These are phyloP conservation scores for Calliopum simillimum DNA, from an alignment of 2,888 invertebrate genomes.

Conservation along the genomic window DNA sequence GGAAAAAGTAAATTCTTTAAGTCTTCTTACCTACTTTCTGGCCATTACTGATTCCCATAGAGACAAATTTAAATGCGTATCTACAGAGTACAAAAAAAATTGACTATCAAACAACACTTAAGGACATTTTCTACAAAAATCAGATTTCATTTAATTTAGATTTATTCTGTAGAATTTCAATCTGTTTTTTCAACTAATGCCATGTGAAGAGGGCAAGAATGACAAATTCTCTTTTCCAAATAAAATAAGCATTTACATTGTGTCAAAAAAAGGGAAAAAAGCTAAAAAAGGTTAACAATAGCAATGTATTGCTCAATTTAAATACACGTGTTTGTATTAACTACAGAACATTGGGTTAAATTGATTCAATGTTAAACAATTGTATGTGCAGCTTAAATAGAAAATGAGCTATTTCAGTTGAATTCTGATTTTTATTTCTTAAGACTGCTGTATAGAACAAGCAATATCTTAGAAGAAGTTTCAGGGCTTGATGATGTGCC, in stretches of 20 bases:
- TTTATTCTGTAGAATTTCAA: not conserved
- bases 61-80: too few relatives aligned
- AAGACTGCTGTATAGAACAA: too few relatives aligned
- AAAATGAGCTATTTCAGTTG: too few relatives aligned
- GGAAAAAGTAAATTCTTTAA: not conserved
- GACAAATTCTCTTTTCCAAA: not conserved
- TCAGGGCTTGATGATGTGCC: too few relatives aligned
- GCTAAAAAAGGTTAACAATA: not conserved
- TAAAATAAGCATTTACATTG: not conserved
- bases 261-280: not conserved
- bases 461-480: too few relatives aligned
- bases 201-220: constrained; percentile 4
- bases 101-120: too few relatives aligned
- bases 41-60: too few relatives aligned
- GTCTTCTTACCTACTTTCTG: too few relatives aligned
- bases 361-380: not conserved
- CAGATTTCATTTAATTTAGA: not conserved
- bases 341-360: not conserved
- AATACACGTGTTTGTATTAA: not conserved
- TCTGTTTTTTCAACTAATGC: not conserved
- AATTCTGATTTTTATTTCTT: too few relatives aligned
- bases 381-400: not conserved
- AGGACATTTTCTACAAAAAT: not conserved
- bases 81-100: too few relatives aligned
- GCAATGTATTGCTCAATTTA: not conserved